phyloP scores from a whole-genome alignment of 2,888 invertebrate genomes.

The Yponomeuta plumbellus region DNA sequence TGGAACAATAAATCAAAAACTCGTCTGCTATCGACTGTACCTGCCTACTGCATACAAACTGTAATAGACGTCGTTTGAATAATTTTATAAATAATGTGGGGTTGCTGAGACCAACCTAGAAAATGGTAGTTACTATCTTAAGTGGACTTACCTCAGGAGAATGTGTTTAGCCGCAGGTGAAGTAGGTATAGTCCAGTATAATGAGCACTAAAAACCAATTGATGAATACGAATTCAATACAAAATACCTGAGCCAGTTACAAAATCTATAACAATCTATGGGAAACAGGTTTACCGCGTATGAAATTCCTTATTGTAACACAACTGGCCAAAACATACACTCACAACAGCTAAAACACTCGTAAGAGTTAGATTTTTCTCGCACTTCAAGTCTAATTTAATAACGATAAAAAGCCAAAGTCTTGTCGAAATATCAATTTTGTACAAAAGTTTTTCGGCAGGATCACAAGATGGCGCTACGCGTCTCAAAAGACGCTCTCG shows the following conservation, averaged over 20 bases:
- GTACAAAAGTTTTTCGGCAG: not conserved
- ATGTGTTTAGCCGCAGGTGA: not conserved
- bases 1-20: no score
- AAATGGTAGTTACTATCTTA: no score
- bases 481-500: not conserved
- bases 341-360: not conserved
- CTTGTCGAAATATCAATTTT: not conserved
- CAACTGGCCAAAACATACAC: not conserved
- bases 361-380: not conserved
- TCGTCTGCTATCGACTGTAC: no score
- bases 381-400: constrained; percentile 5
- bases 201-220: no score
- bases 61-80: no score
- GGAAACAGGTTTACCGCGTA: constrained; percentile 11
- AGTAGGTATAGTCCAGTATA: not conserved
- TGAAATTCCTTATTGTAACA: constrained; percentile 11
- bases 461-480: constrained; percentile 5
- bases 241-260: not conserved
- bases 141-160: no score
- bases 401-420: not conserved
- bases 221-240: no score
- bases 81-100: no score
- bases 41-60: no score
- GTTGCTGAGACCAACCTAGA: no score
- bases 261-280: constrained; percentile 7